phyloP scores from a whole-genome alignment of 2,113 vertebrate genomes.

The Ammodytes marinus region DNA sequence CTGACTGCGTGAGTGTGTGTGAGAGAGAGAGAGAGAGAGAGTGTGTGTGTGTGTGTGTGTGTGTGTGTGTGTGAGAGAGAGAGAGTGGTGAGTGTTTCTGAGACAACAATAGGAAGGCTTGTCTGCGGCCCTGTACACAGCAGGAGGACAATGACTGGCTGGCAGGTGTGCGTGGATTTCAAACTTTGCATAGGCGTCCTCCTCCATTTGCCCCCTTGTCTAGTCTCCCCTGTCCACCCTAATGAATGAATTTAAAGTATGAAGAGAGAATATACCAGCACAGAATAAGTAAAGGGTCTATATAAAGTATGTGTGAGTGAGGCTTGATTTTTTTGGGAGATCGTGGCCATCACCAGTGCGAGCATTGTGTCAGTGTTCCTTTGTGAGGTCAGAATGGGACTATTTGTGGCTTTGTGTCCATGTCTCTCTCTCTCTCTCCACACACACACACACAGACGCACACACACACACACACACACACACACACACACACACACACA shows the following conservation, averaged over 20 bases:
- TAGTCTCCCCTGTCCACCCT: conserved; percentile 51
- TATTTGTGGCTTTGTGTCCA: conserved; percentile 43
- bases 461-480: too few species aligned
- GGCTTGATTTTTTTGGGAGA: conserved; percentile 41
- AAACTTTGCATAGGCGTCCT: conserved; percentile 85
- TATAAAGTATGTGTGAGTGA: too few species aligned
- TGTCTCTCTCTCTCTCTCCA: conserved; percentile 46
- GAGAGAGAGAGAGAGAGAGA: too few species aligned
- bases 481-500: too few species aligned
- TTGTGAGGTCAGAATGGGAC: conserved; percentile 70
- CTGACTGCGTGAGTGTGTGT: not conserved
- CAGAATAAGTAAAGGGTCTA: too few species aligned
- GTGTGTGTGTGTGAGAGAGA: too few species aligned
- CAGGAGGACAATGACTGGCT: conserved; percentile 72
- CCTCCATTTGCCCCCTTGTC: conserved; percentile 54
- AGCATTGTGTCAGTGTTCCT: conserved; percentile 75
- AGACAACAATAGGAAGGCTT: conserved; percentile 82
- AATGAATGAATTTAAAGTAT: not conserved
- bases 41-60: conserved; percentile 27
- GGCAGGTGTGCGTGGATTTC: conserved; percentile 81
- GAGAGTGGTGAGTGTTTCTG: conserved; percentile 25
- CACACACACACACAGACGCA: conserved; percentile 4
- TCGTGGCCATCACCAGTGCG: conserved; percentile 49
- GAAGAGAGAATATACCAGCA: too few species aligned
- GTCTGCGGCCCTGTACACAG: conserved; percentile 69